These are phyloP conservation scores for Fragum whitleyi DNA, from an alignment of 2,888 invertebrate species.

Conservation along the genomic window DNA sequence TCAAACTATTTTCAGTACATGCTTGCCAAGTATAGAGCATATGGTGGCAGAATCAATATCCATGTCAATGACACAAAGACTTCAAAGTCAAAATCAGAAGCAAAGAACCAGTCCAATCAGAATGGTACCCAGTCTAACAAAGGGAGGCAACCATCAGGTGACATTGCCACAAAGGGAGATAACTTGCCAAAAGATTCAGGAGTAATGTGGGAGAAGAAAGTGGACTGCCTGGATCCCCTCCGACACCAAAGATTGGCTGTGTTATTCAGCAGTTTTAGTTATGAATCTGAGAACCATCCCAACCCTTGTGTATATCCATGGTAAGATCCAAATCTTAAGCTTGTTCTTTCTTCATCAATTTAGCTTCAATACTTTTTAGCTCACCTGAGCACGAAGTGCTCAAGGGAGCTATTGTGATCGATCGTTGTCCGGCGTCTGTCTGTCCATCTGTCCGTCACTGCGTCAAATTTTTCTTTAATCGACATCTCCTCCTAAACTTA, in stretches of 20 bases:
- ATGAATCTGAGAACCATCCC: constrained; percentile 90
- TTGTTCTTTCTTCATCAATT: too few species aligned
- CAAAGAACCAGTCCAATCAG: constrained; percentile 13
- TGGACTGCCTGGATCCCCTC: constrained; percentile 84
- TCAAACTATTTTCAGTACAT: constrained; percentile 87
- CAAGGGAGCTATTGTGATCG: too few species aligned
- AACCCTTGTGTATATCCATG: constrained; percentile 96
- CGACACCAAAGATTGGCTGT: constrained; percentile 92
- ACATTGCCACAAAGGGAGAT: constrained; percentile 37
- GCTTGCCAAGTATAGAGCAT: constrained; percentile 94
- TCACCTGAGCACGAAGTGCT: too few species aligned
- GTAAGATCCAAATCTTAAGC: too few species aligned
- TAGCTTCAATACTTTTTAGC: too few species aligned
- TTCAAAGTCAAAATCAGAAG: not conserved
- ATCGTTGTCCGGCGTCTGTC: too few species aligned
- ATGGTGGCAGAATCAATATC: constrained; percentile 89
- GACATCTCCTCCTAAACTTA: too few species aligned
- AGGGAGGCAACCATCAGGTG: constrained; percentile 47
- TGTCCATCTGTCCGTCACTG: too few species aligned
- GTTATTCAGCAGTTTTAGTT: constrained; percentile 94
- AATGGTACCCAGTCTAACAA: constrained; percentile 36
- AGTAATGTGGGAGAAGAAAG: constrained; percentile 55
- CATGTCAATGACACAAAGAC: constrained; percentile 53
- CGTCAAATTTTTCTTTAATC: too few species aligned
- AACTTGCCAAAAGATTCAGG: constrained; percentile 9